Conservation (phyloP, 2,797 vertebrate genomes). For the Tenualosa thibaudeaui region DNA sequence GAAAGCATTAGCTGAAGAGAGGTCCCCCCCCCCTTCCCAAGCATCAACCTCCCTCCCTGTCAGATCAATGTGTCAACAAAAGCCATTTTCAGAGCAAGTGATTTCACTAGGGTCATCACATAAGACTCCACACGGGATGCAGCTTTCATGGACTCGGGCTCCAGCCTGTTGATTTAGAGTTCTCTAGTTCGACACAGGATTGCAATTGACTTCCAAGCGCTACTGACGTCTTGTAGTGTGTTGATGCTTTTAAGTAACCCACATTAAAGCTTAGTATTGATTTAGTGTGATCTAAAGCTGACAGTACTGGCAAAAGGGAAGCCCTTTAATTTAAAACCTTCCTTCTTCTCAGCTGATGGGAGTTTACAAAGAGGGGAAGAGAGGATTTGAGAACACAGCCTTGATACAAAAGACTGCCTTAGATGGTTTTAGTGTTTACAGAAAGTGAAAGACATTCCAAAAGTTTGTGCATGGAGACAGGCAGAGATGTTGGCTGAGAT, state of each 20-base stretch:
- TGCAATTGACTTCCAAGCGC: not conserved
- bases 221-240: not conserved
- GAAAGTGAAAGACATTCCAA: not conserved
- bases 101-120: conserved; percentile 2
- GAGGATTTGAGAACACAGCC: not conserved
- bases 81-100: conserved; percentile 6
- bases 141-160: not conserved
- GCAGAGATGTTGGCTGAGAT: not conserved
- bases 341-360: not conserved
- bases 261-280: not conserved
- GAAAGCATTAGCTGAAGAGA: not conserved
- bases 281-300: not conserved
- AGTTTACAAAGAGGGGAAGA: not conserved
- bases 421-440: not conserved
- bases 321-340: not conserved
- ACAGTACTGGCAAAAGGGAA: not conserved
- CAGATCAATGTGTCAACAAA: conserved; percentile 6
- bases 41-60: not conserved
- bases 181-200: not conserved
- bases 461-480: not conserved
- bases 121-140: not conserved
- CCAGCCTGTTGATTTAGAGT: not conserved
- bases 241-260: conserved; percentile 1
- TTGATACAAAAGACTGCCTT: not conserved
- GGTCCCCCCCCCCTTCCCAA: not conserved